Evolutionary conservation across 2,113 vertebrate genomes (phyloP), one percentile per base, ranked within the genome.

Genomic region (Clarias magur): DNA sequence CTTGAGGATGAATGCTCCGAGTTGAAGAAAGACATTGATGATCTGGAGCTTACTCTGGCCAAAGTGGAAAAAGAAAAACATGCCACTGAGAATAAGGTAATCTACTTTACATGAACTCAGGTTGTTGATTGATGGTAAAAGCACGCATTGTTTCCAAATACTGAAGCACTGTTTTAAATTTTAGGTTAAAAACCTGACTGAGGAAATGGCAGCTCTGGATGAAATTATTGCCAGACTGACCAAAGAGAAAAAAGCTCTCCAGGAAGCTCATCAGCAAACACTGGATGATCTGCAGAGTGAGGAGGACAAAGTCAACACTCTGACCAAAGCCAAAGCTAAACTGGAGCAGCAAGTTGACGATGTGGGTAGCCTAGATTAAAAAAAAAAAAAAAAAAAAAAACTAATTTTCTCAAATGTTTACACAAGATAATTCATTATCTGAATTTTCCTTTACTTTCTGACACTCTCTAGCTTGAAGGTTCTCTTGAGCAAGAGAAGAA

Each of bases 61-160:
- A 97, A 98, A 91, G 97, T 97, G 89, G 97, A 98, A 85, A 98
- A 98, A 82, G 97, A 98, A 91, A 98, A 98, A 84, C 97, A 98
- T 0, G 97, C 97, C 0, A 98, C 97, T 0, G 97, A 97, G 92
- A 98, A 98, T 92, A 97, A 98, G 95, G 97, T 97, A 85, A 93
- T 23, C 21, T 60, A 60, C 17, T 34, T 4, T 34, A 80, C 16
- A 12, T 38, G 23, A 23, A 57, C 57, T 30, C 15, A 57, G 15
- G 8, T 8, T 75, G 72, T 4, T 23, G 4, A 38, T 4, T 23
- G 4, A 16, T 54, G 56, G 3, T 60, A 38, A 17, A 42, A 8
- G 16, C 2, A 78, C 48, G 25, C 15, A 27, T 30, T 63, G 0
- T 48, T 88, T 17, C 25, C 48, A 27, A 8, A 19, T 65, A 53